Base-by-base conservation (phyloP, 1,140 invertebrate species). In the Aphaenogaster rudis region DNA sequence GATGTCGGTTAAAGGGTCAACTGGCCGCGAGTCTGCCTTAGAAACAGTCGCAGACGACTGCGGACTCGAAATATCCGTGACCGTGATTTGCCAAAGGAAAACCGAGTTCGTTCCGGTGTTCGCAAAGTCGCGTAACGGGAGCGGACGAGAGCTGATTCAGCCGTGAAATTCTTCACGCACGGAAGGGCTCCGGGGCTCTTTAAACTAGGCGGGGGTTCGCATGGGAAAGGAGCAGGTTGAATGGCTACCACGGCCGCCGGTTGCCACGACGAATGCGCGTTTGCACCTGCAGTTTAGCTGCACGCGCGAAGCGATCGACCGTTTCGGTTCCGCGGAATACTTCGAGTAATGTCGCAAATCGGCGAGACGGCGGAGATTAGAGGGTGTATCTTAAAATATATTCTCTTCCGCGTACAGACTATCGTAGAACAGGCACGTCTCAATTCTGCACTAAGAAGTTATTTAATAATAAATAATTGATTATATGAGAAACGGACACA, bases 121-220 rank as follows among this genome's bases (percentile, higher is more conserved):
- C 15, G 64, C 28, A 59, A 81, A 81, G 50, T 48, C 66, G 79
- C 66, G 64, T 81, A 81, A 81, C 79, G 79, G 79, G 79, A 81
- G 79, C 79, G 79, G 52, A 81, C 67, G 52, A 52, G 66, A 81
- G 79, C 50, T 52, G 79, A 81, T 81, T 81, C 79, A 81, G 64
- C 79, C 64, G 50, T 81, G 79, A 81, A 81, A 81, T 81, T 81
- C 66, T 81, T 81, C 79, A 81, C 79, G 79, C 79, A 81, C 79
- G 79, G 66, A 59, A 81, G 66, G 79, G 66, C 79, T 71, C 33
- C 79, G 64, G 79, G 66, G 52, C 21, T 59, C 66, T 81, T 81
- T 57, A 81, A 81, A 71, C 50, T 17, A 71, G 39, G 15, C 79
- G 79, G 50, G 50, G 79, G 66, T 33, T 81, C 11, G 79, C 79